phyloP scores from a whole-genome alignment of 2,888 invertebrate species.

The Tetropium fuscum region DNA sequence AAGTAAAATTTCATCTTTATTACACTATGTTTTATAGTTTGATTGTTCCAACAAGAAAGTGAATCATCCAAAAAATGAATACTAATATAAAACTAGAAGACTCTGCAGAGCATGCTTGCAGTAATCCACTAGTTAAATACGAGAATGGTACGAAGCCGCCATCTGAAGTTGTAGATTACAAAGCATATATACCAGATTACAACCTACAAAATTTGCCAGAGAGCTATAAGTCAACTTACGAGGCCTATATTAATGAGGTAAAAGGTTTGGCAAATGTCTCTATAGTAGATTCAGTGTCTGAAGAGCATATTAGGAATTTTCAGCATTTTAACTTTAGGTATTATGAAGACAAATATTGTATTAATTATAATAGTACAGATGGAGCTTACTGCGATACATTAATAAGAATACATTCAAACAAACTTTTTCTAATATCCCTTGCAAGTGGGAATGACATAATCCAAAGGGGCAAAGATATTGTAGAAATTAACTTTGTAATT shows the following conservation, averaged over 20 bases:
- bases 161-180: no score
- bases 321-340: slow-evolving; percentile 40
- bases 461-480: slow-evolving; percentile 37
- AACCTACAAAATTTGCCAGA: background rate
- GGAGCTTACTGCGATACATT: slow-evolving; percentile 30
- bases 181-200: no score
- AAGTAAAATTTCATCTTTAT: no score
- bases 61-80: no score
- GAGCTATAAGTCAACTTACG: background rate
- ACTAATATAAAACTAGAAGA: no score
- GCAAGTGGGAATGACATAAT: slow-evolving; percentile 47
- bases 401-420: slow-evolving; percentile 46
- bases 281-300: slow-evolving; percentile 37
- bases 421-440: slow-evolving; percentile 41
- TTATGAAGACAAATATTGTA: slow-evolving; percentile 44
- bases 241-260: slow-evolving; percentile 3
- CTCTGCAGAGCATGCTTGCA: no score
- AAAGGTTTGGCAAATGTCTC: slow-evolving; percentile 21
- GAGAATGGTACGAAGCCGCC: no score
- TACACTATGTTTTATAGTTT: no score
- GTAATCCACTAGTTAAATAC: no score
- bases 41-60: no score
- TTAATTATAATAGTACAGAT: slow-evolving; percentile 30
- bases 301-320: slow-evolving; percentile 40
- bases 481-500: slow-evolving; percentile 43